phyloP scores from a whole-genome alignment of 2,113 vertebrate species.

The Corythoichthys haematopterus region DNA sequence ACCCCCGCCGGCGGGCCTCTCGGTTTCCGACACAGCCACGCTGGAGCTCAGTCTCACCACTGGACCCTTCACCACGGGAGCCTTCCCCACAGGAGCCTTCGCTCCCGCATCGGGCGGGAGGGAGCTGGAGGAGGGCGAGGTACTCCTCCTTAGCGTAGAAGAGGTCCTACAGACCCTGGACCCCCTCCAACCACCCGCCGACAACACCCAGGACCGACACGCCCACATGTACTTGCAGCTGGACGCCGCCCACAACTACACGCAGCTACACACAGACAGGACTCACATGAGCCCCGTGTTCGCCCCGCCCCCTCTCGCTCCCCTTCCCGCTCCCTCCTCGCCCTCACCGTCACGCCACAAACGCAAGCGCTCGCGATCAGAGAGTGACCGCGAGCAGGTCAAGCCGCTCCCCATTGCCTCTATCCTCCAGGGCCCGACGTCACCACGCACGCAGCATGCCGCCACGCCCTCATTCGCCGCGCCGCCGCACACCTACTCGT shows the following conservation, averaged over 20 bases:
- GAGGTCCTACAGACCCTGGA: slow-evolving; percentile 83
- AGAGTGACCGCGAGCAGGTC: slow-evolving; percentile 94
- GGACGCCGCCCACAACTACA: slow-evolving; percentile 64
- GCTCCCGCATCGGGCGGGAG: slow-evolving; percentile 64
- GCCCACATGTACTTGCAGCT: slow-evolving; percentile 64
- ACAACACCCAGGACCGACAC: slow-evolving; percentile 43
- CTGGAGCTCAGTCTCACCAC: slow-evolving; percentile 75
- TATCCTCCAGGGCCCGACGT: slow-evolving; percentile 84
- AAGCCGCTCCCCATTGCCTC: slow-evolving; percentile 89
- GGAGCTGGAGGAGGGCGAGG: slow-evolving; percentile 74
- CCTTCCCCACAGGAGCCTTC: slow-evolving; percentile 72
- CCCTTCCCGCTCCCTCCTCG: slow-evolving; percentile 77
- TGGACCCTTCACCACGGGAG: slow-evolving; percentile 46
- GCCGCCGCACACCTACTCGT: slow-evolving; percentile 67
- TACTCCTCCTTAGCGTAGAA: slow-evolving; percentile 89
- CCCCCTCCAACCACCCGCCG: slow-evolving; percentile 55
- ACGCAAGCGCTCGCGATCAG: slow-evolving; percentile 90
- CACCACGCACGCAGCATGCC: slow-evolving; percentile 73
- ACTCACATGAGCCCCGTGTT: slow-evolving; percentile 68
- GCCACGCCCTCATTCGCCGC: slow-evolving; percentile 74
- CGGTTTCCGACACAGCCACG: slow-evolving; percentile 47
- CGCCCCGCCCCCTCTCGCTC: slow-evolving; percentile 76
- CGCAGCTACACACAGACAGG: slow-evolving; percentile 61
- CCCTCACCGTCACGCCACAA: slow-evolving; percentile 81
- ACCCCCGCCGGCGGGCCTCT: slow-evolving; percentile 71